Base-by-base conservation (phyloP, 1,140 invertebrate genomes). In the Cyclina sinensis region DNA sequence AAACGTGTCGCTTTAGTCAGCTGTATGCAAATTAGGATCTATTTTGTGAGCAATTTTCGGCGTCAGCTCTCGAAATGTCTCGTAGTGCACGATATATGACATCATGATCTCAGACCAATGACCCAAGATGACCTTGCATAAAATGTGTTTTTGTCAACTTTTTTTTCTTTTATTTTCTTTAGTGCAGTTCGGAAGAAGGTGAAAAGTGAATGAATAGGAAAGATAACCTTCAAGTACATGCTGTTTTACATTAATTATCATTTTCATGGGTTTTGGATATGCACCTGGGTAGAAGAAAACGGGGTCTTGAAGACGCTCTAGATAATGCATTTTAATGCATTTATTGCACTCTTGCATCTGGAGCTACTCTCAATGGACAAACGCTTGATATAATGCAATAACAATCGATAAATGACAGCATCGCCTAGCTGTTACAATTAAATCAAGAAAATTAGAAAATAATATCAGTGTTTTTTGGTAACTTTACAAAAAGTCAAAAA, bases 11-110 rank as follows among this genome's bases (percentile, higher is more conserved):
- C 37, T 76, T 11, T 21, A 51, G 57, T 51, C 85, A 87, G 85
- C 85, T 87, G 85, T 87, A 87, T 87, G 74, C 62, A 87, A 87
- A 87, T 87, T 78, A 48, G 76, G 57, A 80, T 68, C 59, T 80
- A 80, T 70, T 78, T 78, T 76, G 39, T 37, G 59, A 87, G 32
- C 27, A 39, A 43, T 39, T 79, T 57, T 76, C 57, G 76, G 85
- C 76, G 76, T 80, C 74, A 46, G 62, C 76, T 87, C 85, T 80
- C 74, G 27, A 80, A 54, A 35, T 43, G 85, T 80, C 85, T 79
- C 54, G 39, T 51, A 24, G 57, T 54, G 37, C 73, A 80, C 70
- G 76, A 87, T 87, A 68, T 79, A 87, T 87, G 85, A 80, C 85
- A 80, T 87, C 59, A 48, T 54, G 46, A 68, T 62, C 54, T 87